Percentiles rank a stretch among this genome's conserved stretches.
These are phyloP conservation scores for Catostomus latipinnis DNA, from an alignment of 2,797 vertebrate species.

Conservation along the genomic window DNA sequence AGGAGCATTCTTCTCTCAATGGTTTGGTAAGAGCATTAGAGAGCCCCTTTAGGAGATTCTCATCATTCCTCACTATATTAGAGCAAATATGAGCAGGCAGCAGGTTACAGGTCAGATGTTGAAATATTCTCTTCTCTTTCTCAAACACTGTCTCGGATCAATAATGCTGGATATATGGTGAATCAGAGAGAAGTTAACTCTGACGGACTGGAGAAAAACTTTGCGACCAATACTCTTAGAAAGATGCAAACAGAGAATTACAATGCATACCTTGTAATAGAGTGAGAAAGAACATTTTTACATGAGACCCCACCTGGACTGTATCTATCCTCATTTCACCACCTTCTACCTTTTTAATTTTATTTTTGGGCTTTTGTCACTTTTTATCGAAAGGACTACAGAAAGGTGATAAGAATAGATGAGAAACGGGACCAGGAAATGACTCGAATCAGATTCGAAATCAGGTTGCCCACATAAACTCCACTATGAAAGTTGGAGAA, in stretches of 20 bases:
- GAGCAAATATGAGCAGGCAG: neutral
- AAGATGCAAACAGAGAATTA: conserved; percentile 32
- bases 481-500: no score
- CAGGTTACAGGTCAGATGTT: neutral
- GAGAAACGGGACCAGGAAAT: no score
- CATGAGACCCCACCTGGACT: neutral
- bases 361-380: no score
- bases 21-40: conserved; percentile 71
- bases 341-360: no score
- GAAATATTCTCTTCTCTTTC: conserved; percentile 2
- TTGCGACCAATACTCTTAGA: conserved; percentile 82
- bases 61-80: conserved; percentile 15
- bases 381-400: no score
- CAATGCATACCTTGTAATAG: neutral
- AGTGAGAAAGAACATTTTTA: neutral
- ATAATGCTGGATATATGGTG: conserved; percentile 80
- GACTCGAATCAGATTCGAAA: no score
- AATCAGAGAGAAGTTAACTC: conserved; percentile 72
- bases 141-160: conserved; percentile 67
- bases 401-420: no score
- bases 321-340: neutral
- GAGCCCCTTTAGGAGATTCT: neutral
- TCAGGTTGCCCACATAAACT: no score
- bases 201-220: conserved; percentile 78
- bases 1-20: conserved; percentile 72